Evolutionary conservation across 2,888 invertebrate genomes (phyloP).

Genomic region (Rotaria sp.): DNA sequence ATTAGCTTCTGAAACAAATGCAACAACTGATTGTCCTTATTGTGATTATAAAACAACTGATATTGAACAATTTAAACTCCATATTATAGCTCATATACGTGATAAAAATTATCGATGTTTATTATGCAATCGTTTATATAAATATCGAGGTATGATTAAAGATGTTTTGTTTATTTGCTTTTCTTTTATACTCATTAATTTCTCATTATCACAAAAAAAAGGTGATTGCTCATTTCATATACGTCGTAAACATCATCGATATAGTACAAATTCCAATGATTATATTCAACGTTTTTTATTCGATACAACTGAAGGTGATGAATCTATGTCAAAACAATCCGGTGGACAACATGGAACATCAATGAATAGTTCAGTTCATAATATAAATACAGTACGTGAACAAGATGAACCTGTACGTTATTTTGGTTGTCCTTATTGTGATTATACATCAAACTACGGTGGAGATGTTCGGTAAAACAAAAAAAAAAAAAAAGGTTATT

Average conservation of each 20-base stretch:
- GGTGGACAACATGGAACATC: neutral
- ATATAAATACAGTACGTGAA: neutral
- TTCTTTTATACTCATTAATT: neutral
- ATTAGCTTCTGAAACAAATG: neutral
- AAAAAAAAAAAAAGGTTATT: neutral
- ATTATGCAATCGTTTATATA: slow-evolving; percentile 38
- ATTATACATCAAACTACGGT: slow-evolving; percentile 39
- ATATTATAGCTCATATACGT: slow-evolving; percentile 36
- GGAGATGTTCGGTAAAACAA: slow-evolving; percentile 36
- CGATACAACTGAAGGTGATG: neutral
- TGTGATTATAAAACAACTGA: slow-evolving; percentile 31
- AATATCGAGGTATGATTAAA: slow-evolving; percentile 35
- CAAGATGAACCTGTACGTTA: neutral
- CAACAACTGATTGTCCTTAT: slow-evolving; percentile 37
- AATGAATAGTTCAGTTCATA: neutral
- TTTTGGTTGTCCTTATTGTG: slow-evolving; percentile 41
- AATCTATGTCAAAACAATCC: neutral
- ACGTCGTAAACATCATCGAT: slow-evolving; percentile 5
- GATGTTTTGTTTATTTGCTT: neutral
- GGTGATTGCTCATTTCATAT: slow-evolving; percentile 17
- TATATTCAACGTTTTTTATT: slow-evolving; percentile 28
- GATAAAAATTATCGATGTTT: slow-evolving; percentile 39
- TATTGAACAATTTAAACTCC: neutral
- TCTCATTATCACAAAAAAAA: neutral
- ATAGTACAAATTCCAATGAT: slow-evolving; percentile 2